Evolutionary conservation across 23 tunicate species (phyloP).

Genomic region (Phallusia fumigata): DNA sequence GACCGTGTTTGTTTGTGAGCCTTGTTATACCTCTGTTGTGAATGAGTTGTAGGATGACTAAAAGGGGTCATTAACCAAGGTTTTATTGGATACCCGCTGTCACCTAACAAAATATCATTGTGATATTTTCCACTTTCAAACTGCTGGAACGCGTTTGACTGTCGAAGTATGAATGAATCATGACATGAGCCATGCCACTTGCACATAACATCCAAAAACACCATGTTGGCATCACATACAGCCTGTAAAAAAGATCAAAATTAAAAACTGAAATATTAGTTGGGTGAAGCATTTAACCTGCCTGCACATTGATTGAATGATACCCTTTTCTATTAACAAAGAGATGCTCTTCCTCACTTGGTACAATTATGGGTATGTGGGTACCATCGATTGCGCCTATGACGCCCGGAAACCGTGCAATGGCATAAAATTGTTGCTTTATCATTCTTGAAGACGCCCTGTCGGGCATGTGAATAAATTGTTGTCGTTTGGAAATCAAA

Average conservation of each 20-base stretch:
- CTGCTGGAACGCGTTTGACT: slow-evolving; percentile 8
- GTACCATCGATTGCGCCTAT: slow-evolving; percentile 21
- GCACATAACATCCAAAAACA: slow-evolving; percentile 30
- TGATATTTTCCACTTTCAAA: slow-evolving; percentile 24
- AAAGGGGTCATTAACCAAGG: slow-evolving; percentile 25
- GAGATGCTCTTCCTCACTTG: slow-evolving; percentile 24
- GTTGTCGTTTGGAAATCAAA: slow-evolving; percentile 19
- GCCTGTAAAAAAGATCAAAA: slow-evolving; percentile 8
- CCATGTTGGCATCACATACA: slow-evolving; percentile 31
- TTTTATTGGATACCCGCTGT: slow-evolving; percentile 42
- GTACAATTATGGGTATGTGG: slow-evolving; percentile 29
- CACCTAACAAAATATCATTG: slow-evolving; percentile 16
- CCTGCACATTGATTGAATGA: slow-evolving; percentile 54
- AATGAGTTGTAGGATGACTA: background rate
- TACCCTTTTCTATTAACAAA: slow-evolving; percentile 39
- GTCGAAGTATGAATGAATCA: slow-evolving; percentile 33
- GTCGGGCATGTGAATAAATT: slow-evolving; percentile 13
- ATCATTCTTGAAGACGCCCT: slow-evolving; percentile 4
- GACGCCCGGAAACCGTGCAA: slow-evolving; percentile 18
- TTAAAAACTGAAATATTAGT: background rate
- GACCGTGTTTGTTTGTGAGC: slow-evolving; percentile 23
- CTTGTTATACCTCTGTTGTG: slow-evolving; percentile 16
- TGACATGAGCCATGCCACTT: slow-evolving; percentile 21
- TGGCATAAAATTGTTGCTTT: slow-evolving; percentile 16
- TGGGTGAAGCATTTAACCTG: background rate